Evolutionary conservation across 2,113 vertebrate genomes (phyloP).

Genomic region (Lophotis ruficrista): DNA sequence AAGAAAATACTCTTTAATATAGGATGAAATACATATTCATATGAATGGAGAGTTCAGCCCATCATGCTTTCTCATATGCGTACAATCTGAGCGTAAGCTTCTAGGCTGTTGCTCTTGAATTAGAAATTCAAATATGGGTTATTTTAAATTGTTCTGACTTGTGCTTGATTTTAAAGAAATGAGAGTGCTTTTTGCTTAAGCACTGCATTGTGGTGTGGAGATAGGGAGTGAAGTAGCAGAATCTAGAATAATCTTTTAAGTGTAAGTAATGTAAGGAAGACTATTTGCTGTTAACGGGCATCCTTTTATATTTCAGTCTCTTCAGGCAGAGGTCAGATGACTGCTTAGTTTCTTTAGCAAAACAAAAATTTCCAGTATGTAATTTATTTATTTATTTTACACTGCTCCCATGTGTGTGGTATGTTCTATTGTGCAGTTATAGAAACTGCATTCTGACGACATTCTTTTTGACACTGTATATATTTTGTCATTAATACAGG

Average conservation of each 20-base stretch:
- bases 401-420: neutral
- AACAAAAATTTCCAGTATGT: neutral
- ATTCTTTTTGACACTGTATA: neutral
- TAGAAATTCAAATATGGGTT: neutral
- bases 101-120: neutral
- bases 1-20: neutral
- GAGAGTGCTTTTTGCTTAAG: neutral
- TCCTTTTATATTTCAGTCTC: neutral
- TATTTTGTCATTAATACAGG: neutral
- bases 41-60: neutral
- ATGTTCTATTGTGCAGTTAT: neutral
- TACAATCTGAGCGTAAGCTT: neutral
- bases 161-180: neutral
- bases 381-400: neutral
- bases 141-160: neutral
- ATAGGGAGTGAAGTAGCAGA: neutral
- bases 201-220: neutral
- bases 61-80: neutral
- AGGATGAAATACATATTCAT: neutral
- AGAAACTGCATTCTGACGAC: neutral
- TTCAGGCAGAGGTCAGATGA: neutral
- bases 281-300: neutral
- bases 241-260: neutral
- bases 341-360: neutral
- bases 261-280: neutral